Evolutionary conservation across 2,888 invertebrate genomes (phyloP), one percentile per base, ranked within the genome.

Genomic region (Drosophila prolongata): DNA sequence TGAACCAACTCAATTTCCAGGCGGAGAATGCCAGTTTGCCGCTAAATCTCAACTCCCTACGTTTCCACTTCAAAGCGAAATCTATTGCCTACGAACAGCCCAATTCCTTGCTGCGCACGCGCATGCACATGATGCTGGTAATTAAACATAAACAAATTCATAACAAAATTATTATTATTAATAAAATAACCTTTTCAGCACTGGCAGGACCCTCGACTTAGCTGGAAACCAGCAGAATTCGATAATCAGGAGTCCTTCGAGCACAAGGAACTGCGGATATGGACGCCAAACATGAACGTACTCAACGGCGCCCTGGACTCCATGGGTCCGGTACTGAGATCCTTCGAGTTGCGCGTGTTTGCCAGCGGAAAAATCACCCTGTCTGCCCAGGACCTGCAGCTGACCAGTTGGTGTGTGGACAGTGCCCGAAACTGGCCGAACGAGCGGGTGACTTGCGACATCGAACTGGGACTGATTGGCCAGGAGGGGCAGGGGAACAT

Each of bases 151-250:
- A 0, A 24, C 24, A 24, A 24, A 24, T 19, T 19, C 3, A 19
- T 19, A 19, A 24, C 24, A 4, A 4, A 24, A 24, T 24, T 24
- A 24, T 4, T 24, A 24, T 24, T 24, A 24, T 24, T 24, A 24
- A 24, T 24, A 24, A 3, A 30, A 8, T 6, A 1, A 8, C n/a
- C 6, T 4, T n/a, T 9, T 13, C 42, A 75, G 75, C 71, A 87
- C 71, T 96, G 96, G 96, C 91, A 87, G 0, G 95, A 95, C 78
- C 91, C 93, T 13, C 94, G 94, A 69, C 90, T 95, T 79, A 90
- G 92, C 0, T 96, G 95, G 95, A 91, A 94, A 74, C 94, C 94
- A 0, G 89, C 85, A 14, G 93, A 94, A 43, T 95, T 93, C 87
- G 94, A 93, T n/a, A 93, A 93, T 8, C 92, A 94, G 1, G 66